These are phyloP conservation scores for Crossocerus cetratus DNA, from an alignment of 2,888 invertebrate genomes.

Conservation along the genomic window DNA sequence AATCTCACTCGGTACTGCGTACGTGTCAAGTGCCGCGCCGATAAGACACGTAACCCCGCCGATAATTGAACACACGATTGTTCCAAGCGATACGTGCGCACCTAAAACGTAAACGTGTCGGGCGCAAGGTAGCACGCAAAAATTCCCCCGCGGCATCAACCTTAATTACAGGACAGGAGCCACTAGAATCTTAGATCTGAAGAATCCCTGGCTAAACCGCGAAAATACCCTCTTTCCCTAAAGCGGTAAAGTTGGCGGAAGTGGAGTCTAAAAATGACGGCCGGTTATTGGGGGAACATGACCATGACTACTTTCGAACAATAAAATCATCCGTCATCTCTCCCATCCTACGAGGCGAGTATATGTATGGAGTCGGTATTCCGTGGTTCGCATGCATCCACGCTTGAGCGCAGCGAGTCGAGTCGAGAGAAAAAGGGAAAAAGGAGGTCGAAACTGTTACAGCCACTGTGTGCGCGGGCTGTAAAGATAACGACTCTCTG, in stretches of 20 bases:
- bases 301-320: conserved; percentile 28
- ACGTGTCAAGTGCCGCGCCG: conserved; percentile 60
- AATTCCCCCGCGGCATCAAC: not conserved
- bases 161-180: too few species aligned
- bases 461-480: conserved; percentile 52
- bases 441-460: conserved; percentile 58
- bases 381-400: conserved; percentile 16
- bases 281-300: not conserved
- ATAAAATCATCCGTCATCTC: conserved; percentile 28
- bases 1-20: conserved; percentile 41
- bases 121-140: not conserved
- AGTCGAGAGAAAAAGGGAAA: conserved; percentile 39
- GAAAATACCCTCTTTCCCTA: too few species aligned
- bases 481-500: conserved; percentile 58
- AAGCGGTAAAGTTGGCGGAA: too few species aligned
- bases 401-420: conserved; percentile 26
- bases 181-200: too few species aligned
- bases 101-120: conserved; percentile 17
- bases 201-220: too few species aligned
- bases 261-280: too few species aligned
- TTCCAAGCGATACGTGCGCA: conserved; percentile 28
- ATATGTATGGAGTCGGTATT: conserved; percentile 8
- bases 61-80: conserved; percentile 45
- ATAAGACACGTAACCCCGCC: conserved; percentile 65
- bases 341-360: conserved; percentile 32